Base-by-base conservation (phyloP, 1,140 invertebrate species). In the Ctenoplectra terminalis region DNA sequence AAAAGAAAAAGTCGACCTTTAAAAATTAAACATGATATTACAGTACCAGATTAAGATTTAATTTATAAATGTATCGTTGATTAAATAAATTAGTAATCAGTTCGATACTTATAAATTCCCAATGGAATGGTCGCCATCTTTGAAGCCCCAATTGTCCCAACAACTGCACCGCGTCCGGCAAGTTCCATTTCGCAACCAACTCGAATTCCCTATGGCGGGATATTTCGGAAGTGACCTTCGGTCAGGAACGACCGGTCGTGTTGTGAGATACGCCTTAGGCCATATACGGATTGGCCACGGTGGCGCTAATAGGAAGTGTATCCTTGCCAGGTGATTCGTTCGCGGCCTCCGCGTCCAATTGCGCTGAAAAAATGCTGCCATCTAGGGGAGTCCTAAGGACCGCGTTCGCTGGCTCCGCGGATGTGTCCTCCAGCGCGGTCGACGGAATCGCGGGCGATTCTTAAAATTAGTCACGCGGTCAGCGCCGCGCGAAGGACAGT, bases 301-400 rank as follows among this genome's bases (percentile, higher is more conserved):
- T 87, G 85, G 85, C 67, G 85, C 72, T 87, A 87, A 87, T 87
- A 87, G 85, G 85, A 87, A 87, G 85, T 79, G 71, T 87, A 87
- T 87, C 83, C 80, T 88, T 85, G 76, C 78, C 61, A 54, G 56
- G 69, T 84, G 72, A 81, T 81, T 77, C 77, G 76, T 71, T 85
- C 81, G 82, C 75, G 71, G 58, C 71, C 78, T 76, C 82, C 52
- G 76, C n/a, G 58, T 66, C 52, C 79, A 70, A 87, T 83, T 80
- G 66, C 81, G 31, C 67, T 69, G 77, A 79, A 87, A 87, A 87
- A 87, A 75, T 87, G 26, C 76, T 73, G 46, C 85, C 85, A 64
- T 87, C 85, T 87, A 87, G 70, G 85, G 85, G 76, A 87, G 76
- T 86, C 85, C 85, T 87, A 87, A 87, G 76, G 85, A 87, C 85